phyloP scores from a whole-genome alignment of 2,113 vertebrate genomes.

The Sminthopsis crassicaudata region DNA sequence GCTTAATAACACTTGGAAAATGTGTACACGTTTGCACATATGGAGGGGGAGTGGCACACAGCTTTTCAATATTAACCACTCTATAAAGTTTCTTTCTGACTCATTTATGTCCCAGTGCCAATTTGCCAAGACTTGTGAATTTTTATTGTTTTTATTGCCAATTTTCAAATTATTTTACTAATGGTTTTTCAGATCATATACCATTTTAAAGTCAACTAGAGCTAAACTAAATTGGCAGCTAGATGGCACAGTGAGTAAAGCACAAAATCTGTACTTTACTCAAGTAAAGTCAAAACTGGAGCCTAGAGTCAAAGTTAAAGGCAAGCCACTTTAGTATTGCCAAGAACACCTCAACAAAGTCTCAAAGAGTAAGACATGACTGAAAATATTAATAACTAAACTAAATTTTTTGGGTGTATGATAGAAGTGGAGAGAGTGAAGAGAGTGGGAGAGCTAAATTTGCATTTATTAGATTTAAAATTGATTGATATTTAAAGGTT shows the following conservation, averaged over 20 bases:
- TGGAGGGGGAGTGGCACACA: not conserved
- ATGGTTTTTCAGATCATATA: conserved; percentile 30
- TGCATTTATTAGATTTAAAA: not conserved
- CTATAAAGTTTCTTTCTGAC: not conserved
- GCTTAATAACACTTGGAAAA: conserved; percentile 58
- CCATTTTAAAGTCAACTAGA: conserved; percentile 17
- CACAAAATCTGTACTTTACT: too few species aligned
- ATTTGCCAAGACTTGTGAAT: not conserved
- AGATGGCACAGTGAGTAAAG: too few species aligned
- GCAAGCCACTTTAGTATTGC: too few species aligned
- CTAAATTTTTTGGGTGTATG: not conserved
- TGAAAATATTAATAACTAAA: too few species aligned
- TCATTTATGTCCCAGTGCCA: not conserved
- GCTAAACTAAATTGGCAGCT: too few species aligned
- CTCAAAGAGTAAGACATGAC: too few species aligned
- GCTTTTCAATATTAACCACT: not conserved
- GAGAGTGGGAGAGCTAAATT: too few species aligned
- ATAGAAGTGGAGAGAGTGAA: too few species aligned
- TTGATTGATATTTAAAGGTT: conserved; percentile 18
- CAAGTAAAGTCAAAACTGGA: too few species aligned
- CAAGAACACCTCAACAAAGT: too few species aligned
- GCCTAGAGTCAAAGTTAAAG: too few species aligned
- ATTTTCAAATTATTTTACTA: conserved; percentile 24
- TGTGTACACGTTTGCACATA: conserved; percentile 45
- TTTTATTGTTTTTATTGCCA: not conserved